These are phyloP conservation scores for Platygyra sinensis DNA, from an alignment of 64 coral and sea anemone genomes.

Conservation along the genomic window DNA sequence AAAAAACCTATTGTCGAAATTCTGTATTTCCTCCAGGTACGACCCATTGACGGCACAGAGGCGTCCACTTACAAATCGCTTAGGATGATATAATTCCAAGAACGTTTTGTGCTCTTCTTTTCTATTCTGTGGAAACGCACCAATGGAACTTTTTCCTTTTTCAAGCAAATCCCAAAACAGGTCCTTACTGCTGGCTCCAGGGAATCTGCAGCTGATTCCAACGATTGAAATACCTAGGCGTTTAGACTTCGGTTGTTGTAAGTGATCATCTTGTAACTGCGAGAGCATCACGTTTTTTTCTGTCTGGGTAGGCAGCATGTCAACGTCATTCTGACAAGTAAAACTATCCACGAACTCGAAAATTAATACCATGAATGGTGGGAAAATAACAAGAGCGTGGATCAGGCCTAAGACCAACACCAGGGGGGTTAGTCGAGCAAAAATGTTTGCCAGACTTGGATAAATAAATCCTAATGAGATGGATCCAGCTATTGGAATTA, in stretches of 20 bases:
- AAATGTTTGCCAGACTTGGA: conserved; percentile 5
- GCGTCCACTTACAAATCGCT: conserved; percentile 65
- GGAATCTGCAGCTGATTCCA: conserved; percentile 63
- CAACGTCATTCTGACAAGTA: neutral
- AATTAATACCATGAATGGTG: neutral
- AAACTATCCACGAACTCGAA: neutral
- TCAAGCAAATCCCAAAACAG: conserved; percentile 75
- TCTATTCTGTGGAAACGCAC: conserved; percentile 64
- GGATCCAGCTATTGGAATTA: neutral
- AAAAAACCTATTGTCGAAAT: conserved; percentile 69
- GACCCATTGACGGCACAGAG: conserved; percentile 57
- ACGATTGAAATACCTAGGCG: conserved; percentile 4
- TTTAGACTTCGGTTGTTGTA: neutral
- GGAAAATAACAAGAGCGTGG: conserved; percentile 17
- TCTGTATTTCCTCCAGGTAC: conserved; percentile 61
- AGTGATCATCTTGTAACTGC: neutral
- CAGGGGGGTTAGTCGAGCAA: neutral
- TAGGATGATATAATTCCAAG: conserved; percentile 41
- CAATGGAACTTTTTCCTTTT: conserved; percentile 51
- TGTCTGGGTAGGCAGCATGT: neutral
- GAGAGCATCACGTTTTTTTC: neutral
- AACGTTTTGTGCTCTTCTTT: conserved; percentile 12
- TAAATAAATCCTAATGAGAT: conserved; percentile 42
- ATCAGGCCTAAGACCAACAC: conserved; percentile 13
- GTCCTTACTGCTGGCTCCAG: conserved; percentile 57